Conservation (phyloP, 1,140 invertebrate species). For the Pristionchus pacificus region DNA sequence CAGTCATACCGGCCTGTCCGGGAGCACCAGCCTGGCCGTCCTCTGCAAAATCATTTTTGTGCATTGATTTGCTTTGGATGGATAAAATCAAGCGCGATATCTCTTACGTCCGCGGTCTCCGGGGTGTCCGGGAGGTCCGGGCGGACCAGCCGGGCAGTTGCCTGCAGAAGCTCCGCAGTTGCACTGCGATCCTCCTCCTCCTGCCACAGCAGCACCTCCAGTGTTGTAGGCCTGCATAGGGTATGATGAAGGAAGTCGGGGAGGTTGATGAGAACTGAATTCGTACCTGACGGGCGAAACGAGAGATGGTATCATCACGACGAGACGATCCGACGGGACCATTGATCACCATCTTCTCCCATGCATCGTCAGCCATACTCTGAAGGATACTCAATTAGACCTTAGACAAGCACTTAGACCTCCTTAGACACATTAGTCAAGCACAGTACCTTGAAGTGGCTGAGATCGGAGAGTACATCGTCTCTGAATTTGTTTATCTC, state of each 20-base stretch:
- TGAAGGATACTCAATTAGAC: background rate
- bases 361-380: background rate
- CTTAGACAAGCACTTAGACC: background rate
- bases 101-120: conserved; percentile 16
- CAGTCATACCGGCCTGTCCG: conserved; percentile 29
- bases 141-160: conserved; percentile 29
- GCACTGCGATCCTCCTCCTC: background rate
- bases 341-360: background rate
- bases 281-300: background rate
- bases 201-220: background rate
- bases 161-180: background rate
- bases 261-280: background rate
- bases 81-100: background rate
- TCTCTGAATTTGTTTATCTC: background rate
- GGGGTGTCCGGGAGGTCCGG: conserved; percentile 28
- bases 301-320: background rate
- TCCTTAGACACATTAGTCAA: background rate
- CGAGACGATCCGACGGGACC: background rate
- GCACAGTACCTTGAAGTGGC: background rate
- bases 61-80: background rate
- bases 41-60: background rate
- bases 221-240: background rate
- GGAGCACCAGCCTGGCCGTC: conserved; percentile 17
- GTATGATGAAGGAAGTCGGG: background rate
- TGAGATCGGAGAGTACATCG: background rate